These are phyloP conservation scores for Hypselothyrea guttata DNA, from an alignment of 2,888 invertebrate genomes.

Conservation along the genomic window DNA sequence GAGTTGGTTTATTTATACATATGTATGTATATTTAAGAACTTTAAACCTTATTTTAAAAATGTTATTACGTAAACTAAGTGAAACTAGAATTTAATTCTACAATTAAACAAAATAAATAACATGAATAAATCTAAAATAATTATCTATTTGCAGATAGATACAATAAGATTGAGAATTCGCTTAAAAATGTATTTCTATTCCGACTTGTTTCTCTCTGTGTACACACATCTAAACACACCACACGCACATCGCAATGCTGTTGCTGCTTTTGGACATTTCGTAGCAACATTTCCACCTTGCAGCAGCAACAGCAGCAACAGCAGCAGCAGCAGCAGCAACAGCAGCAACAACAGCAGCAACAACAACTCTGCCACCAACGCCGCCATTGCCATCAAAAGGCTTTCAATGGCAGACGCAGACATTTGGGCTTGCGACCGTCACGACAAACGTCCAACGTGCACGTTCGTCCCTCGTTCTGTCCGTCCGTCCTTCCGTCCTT, in stretches of 20 bases:
- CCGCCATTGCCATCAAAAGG: constrained; percentile 62
- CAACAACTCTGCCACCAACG: constrained; percentile 13
- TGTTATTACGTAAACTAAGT: too few species aligned
- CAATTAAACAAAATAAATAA: too few species aligned
- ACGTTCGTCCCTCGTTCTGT: constrained; percentile 22
- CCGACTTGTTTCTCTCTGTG: too few species aligned
- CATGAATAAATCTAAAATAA: too few species aligned
- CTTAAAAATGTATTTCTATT: too few species aligned
- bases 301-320: constrained; percentile 16
- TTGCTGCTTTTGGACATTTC: constrained; percentile 65
- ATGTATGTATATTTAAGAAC: too few species aligned
- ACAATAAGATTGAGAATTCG: too few species aligned
- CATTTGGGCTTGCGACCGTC: constrained; percentile 22
- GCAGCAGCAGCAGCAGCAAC: neutral
- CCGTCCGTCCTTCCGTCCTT: constrained; percentile 17
- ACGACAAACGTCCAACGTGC: constrained; percentile 10
- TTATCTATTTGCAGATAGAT: too few species aligned
- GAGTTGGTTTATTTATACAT: too few species aligned
- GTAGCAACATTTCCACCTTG: constrained; percentile 63
- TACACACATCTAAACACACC: constrained; percentile 3
- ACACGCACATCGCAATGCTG: constrained; percentile 9
- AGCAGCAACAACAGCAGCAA: constrained; percentile 11
- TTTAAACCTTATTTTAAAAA: too few species aligned
- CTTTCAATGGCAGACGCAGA: constrained; percentile 70
- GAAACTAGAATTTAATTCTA: too few species aligned